Percentiles rank a stretch among this genome's conserved stretches.
Evolutionary conservation across 1,140 invertebrate species (phyloP).

Genomic region (Drosophila pachea): DNA sequence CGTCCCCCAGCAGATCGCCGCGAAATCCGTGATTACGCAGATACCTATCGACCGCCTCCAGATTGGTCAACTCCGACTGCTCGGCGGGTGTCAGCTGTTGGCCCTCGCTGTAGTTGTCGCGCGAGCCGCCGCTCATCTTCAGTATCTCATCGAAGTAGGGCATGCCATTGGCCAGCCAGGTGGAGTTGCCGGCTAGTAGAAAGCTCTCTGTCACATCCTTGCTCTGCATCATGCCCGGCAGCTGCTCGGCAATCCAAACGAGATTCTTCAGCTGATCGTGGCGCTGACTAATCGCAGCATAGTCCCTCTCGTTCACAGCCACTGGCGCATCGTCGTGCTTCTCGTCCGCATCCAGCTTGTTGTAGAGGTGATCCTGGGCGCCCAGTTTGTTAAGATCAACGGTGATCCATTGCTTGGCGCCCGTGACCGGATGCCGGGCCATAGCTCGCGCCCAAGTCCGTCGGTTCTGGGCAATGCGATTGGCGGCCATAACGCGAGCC

Average conservation of each 20-base stretch:
- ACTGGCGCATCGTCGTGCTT: conserved; percentile 80
- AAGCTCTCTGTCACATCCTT: conserved; percentile 86
- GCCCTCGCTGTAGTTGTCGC: conserved; percentile 80
- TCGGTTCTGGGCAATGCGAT: conserved; percentile 87
- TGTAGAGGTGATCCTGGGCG: conserved; percentile 56
- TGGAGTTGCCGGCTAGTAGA: conserved; percentile 81
- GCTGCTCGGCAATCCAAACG: conserved; percentile 90
- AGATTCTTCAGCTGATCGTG: conserved; percentile 81
- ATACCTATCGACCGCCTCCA: conserved; percentile 68
- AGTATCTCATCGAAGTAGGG: conserved; percentile 85
- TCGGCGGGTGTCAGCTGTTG: conserved; percentile 80
- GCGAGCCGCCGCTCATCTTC: conserved; percentile 54
- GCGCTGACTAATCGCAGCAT: conserved; percentile 59
- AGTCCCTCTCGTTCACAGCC: conserved; percentile 75
- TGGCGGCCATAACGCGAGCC: conserved; percentile 90
- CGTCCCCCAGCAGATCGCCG: conserved; percentile 73
- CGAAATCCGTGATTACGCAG: conserved; percentile 71
- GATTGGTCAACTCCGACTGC: conserved; percentile 60
- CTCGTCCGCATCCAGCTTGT: conserved; percentile 55
- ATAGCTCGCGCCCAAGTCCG: conserved; percentile 85
- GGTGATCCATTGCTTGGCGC: conserved; percentile 94
- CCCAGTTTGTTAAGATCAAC: conserved; percentile 84
- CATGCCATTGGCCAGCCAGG: conserved; percentile 89
- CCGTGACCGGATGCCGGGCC: conserved; percentile 87
- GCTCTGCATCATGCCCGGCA: conserved; percentile 84